Percentiles rank a stretch among this genome's conserved stretches.
Evolutionary conservation across 2,113 vertebrate genomes (phyloP).

Genomic region (Nerophis ophidion): DNA sequence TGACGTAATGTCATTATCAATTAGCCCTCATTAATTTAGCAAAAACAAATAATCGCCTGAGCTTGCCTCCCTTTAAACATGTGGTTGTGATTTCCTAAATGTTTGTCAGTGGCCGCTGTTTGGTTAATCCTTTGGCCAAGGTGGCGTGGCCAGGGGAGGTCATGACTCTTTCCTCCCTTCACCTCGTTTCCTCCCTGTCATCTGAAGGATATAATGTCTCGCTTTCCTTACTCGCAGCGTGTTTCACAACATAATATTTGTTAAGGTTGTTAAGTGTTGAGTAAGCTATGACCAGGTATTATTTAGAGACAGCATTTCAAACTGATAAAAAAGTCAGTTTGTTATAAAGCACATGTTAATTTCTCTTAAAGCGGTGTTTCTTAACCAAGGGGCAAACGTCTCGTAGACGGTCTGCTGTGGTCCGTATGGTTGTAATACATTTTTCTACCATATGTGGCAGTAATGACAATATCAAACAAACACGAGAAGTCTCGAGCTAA

Average conservation of each 20-base stretch:
- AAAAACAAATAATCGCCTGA: slow-evolving; percentile 75
- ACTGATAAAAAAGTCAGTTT: too few species aligned
- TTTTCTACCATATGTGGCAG: too few species aligned
- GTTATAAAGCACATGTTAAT: too few species aligned
- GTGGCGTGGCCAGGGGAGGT: slow-evolving; percentile 60
- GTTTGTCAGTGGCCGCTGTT: slow-evolving; percentile 70
- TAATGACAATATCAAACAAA: too few species aligned
- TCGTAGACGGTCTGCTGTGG: too few species aligned
- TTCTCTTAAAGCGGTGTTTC: too few species aligned
- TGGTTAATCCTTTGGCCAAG: slow-evolving; percentile 69
- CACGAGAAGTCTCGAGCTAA: too few species aligned
- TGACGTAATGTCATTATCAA: slow-evolving; percentile 78
- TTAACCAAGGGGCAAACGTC: too few species aligned
- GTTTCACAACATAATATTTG: neutral
- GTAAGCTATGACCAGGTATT: neutral
- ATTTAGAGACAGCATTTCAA: too few species aligned
- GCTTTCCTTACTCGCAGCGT: neutral
- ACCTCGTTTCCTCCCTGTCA: slow-evolving; percentile 32
- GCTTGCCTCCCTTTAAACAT: slow-evolving; percentile 62
- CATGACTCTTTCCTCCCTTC: slow-evolving; percentile 59
- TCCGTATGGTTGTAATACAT: too few species aligned
- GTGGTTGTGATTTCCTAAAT: slow-evolving; percentile 75
- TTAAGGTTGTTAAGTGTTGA: neutral
- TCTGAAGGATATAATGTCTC: slow-evolving; percentile 24
- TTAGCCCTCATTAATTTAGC: slow-evolving; percentile 78